A percentile compares a stretch with the other conserved stretches of the same genome.
Evolutionary conservation across 2,888 invertebrate species (phyloP).

Genomic region (Adelphocoris suturalis): DNA sequence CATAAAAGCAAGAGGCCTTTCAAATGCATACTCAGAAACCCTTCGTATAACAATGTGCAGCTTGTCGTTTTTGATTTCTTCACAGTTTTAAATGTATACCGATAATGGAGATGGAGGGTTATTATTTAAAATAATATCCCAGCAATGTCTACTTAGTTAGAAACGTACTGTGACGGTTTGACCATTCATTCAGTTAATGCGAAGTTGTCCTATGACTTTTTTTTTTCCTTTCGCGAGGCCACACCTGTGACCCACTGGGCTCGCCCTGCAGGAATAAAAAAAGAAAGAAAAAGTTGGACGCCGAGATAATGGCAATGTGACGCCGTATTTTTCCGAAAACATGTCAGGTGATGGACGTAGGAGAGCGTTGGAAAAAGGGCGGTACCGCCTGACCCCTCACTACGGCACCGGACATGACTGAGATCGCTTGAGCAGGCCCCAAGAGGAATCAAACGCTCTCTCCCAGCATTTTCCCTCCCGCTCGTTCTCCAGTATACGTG

Average conservation of each 20-base stretch:
- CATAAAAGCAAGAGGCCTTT: too few species aligned
- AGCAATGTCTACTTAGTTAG: too few species aligned
- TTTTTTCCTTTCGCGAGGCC: background rate
- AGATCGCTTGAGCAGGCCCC: conserved; percentile 10
- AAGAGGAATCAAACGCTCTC: conserved; percentile 37
- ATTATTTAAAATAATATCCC: too few species aligned
- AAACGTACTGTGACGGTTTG: too few species aligned
- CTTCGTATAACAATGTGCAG: too few species aligned
- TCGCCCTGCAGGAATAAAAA: background rate
- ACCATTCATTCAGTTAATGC: background rate
- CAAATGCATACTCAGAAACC: too few species aligned
- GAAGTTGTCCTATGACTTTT: background rate
- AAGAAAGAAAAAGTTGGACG: background rate
- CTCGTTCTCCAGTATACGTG: conserved; percentile 11
- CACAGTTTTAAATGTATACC: too few species aligned
- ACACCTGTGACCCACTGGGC: background rate
- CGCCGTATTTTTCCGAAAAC: conserved; percentile 50
- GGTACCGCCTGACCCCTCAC: background rate
- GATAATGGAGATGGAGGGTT: too few species aligned
- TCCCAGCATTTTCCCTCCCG: background rate
- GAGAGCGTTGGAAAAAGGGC: conserved; percentile 22
- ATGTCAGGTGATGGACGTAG: conserved; percentile 54
- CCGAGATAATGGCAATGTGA: conserved; percentile 39
- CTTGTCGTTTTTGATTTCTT: too few species aligned
- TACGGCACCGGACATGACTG: background rate